phyloP scores from a whole-genome alignment of 1,140 invertebrate species.

The Aradophagus sp. region DNA sequence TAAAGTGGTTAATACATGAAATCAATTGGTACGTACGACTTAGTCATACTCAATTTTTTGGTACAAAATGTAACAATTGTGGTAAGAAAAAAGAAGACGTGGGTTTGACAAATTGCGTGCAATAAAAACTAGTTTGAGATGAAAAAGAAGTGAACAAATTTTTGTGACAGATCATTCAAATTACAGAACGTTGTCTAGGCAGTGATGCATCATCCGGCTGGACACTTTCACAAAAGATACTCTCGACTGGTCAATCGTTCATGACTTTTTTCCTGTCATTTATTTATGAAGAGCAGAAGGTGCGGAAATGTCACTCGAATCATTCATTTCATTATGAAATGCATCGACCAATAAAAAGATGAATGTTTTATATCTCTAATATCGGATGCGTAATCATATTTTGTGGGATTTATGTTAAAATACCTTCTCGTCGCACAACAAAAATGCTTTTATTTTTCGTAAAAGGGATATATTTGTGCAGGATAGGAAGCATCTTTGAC shows the following conservation, averaged over 20 bases:
- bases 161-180: slow-evolving; percentile 43
- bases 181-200: slow-evolving; percentile 24
- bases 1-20: too few relatives aligned
- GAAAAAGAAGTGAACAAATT: slow-evolving; percentile 39
- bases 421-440: too few relatives aligned
- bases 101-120: slow-evolving; percentile 42
- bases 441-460: too few relatives aligned
- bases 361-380: too few relatives aligned
- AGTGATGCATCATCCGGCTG: slow-evolving; percentile 35
- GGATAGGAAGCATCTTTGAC: too few relatives aligned
- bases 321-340: too few relatives aligned
- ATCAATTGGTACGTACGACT: slow-evolving; percentile 2
- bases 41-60: slow-evolving; percentile 19
- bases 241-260: slow-evolving; percentile 47
- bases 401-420: too few relatives aligned
- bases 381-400: too few relatives aligned
- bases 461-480: too few relatives aligned
- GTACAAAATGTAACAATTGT: slow-evolving; percentile 22
- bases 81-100: too few relatives aligned
- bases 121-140: slow-evolving; percentile 41
- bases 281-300: slow-evolving; percentile 23
- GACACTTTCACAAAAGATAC: slow-evolving; percentile 34
- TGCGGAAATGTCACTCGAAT: slow-evolving; percentile 11
- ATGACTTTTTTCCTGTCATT: slow-evolving; percentile 27
- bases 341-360: too few relatives aligned